phyloP scores from a whole-genome alignment of 64 coral and sea anemone genomes.

The Orbicella faveolata region DNA sequence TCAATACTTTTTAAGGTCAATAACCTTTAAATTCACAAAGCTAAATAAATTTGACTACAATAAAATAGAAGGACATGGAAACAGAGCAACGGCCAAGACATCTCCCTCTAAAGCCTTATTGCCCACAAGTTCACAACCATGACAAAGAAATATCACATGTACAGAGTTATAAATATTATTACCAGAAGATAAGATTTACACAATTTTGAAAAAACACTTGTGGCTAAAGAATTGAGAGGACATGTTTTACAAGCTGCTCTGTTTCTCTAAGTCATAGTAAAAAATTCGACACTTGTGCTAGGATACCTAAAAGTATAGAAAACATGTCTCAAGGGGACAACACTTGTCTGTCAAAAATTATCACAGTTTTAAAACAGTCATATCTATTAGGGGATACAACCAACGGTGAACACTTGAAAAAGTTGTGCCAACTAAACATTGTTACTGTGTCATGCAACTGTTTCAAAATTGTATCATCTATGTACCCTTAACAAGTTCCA shows the following conservation, averaged over 20 bases:
- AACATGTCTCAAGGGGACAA: background rate
- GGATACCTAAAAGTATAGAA: background rate
- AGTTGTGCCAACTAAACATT: background rate
- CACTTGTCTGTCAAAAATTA: too few species aligned
- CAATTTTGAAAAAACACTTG: conserved; percentile 9
- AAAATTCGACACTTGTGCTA: background rate
- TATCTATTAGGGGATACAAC: background rate
- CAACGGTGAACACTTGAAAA: background rate
- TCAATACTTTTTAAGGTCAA: too few species aligned
- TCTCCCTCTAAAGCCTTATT: background rate
- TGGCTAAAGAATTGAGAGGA: conserved; percentile 4
- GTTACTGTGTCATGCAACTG: background rate
- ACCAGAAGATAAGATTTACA: conserved; percentile 22
- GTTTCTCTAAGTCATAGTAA: background rate
- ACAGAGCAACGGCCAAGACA: background rate
- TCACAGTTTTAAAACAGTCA: too few species aligned
- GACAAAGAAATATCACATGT: background rate
- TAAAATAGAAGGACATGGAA: too few species aligned
- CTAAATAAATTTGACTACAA: too few species aligned
- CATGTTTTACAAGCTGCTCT: background rate
- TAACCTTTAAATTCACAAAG: too few species aligned
- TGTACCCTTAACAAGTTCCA: background rate
- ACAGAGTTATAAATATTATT: background rate
- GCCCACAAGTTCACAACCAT: background rate
- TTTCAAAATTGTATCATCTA: conserved; percentile 29